Evolutionary conservation across 2,113 vertebrate genomes (phyloP), one percentile per base, ranked within the genome.

Genomic region (Vombatus ursinus): DNA sequence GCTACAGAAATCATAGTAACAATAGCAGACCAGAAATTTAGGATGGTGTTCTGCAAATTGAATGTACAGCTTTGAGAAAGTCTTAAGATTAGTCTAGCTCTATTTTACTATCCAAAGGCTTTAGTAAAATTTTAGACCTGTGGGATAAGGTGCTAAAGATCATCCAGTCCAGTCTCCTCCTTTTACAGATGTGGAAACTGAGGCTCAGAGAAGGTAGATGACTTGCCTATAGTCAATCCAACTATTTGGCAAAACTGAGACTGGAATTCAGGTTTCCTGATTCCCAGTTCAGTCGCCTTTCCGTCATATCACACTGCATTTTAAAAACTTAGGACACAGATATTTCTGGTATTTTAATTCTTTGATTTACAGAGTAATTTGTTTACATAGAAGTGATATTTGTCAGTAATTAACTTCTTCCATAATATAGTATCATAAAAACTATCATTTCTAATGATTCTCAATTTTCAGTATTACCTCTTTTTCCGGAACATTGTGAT

Each of bases 281-380:
- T 16, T 77, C 37, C 31, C 37, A 77, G 68, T n/a, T n/a, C 3
- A n/a, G 16, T 84, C 16, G 68, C 16, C 19, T 84, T 84, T 84
- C n/a, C 14, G n/a, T 84, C n/a, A 84, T 19, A 44, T 84, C 19
- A 84, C 37, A 84, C 19, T 68, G 61, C 3, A n/a, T 77, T 77
- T 68, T 77, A 31, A 77, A 44, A 44, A 84, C 44, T 84, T 44
- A 44, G n/a, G n/a, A 19, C 68, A 44, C 6, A 44, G n/a, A 23
- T 84, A 84, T 84, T 77, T n/a, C 16, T 84, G 37, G 68, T 84
- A 22, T 44, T 44, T 84, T 44, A 23, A 91, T 7, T 91, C 96
- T 96, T 94, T 95, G 95, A 95, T 96, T 96, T 89, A 50, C 2
- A 90, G 77, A 57, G 11, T 52, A 9, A 1, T 37, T 12, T 1